Percentiles rank a stretch among this genome's conserved stretches.
phyloP scores from a whole-genome alignment of 2,797 vertebrate species.

The Sphenodon punctatus region DNA sequence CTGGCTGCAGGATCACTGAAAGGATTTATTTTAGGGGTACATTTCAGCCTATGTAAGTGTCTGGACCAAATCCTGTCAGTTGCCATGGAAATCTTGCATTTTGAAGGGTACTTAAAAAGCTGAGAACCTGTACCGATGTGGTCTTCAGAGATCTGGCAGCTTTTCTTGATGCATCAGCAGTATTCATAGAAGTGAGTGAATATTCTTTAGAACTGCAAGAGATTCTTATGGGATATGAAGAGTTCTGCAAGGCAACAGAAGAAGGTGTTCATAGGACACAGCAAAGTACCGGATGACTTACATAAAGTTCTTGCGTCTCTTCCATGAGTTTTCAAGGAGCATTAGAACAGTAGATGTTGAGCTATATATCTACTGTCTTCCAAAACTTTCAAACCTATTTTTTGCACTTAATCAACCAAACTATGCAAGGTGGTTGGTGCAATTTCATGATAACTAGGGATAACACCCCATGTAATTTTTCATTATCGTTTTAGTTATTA shows the following conservation, averaged over 20 bases:
- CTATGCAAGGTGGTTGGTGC: background rate
- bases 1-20: background rate
- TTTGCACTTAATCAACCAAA: background rate
- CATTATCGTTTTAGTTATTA: too few species aligned
- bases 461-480: too few species aligned
- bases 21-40: background rate
- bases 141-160: background rate
- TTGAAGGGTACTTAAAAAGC: background rate
- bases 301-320: background rate
- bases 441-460: background rate
- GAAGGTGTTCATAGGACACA: background rate
- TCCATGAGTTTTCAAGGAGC: background rate
- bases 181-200: background rate
- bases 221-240: background rate
- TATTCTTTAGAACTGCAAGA: background rate
- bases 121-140: background rate
- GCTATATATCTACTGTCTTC: background rate
- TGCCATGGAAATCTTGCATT: background rate
- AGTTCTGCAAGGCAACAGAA: conserved; percentile 2
- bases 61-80: background rate
- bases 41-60: background rate
- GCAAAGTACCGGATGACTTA: background rate
- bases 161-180: background rate
- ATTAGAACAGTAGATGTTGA: background rate
- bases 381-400: background rate